Conservation (phyloP, 2,797 vertebrate species). For the Betta splendens region DNA sequence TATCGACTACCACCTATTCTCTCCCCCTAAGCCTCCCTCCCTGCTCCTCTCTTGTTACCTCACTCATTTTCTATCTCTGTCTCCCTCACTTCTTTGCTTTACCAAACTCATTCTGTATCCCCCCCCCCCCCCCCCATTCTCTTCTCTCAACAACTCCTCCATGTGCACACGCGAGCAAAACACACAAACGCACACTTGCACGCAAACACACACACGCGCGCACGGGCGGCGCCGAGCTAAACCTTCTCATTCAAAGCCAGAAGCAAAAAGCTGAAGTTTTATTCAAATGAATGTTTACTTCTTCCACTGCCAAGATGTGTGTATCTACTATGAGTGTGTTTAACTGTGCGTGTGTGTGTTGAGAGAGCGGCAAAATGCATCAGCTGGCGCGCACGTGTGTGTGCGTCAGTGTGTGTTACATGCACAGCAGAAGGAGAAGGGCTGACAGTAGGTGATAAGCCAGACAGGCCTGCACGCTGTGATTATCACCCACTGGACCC, state of each 20-base stretch:
- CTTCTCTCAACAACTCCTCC: constrained; percentile 41
- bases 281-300: constrained; percentile 99
- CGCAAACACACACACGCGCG: constrained; percentile 41
- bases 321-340: constrained; percentile 31
- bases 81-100: constrained; percentile 51
- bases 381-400: constrained; percentile 56
- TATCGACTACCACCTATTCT: constrained; percentile 96
- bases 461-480: constrained; percentile 95
- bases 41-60: constrained; percentile 58
- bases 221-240: constrained; percentile 61
- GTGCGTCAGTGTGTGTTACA: constrained; percentile 83
- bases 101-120: constrained; percentile 61
- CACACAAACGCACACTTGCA: constrained; percentile 12
- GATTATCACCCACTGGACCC: constrained; percentile 98
- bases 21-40: constrained; percentile 64
- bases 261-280: constrained; percentile 92
- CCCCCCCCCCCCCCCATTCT: constrained; percentile 69
- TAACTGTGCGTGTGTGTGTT: constrained; percentile 46
- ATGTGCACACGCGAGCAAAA: constrained; percentile 36
- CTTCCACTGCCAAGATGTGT: constrained; percentile 93
- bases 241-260: constrained; percentile 94
- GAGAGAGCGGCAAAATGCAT: constrained; percentile 51
- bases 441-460: constrained; percentile 99
- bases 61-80: constrained; percentile 70
- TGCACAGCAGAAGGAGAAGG: constrained; percentile 93